Base-by-base conservation (phyloP, 2,888 invertebrate genomes). In the Tachina grossa region DNA sequence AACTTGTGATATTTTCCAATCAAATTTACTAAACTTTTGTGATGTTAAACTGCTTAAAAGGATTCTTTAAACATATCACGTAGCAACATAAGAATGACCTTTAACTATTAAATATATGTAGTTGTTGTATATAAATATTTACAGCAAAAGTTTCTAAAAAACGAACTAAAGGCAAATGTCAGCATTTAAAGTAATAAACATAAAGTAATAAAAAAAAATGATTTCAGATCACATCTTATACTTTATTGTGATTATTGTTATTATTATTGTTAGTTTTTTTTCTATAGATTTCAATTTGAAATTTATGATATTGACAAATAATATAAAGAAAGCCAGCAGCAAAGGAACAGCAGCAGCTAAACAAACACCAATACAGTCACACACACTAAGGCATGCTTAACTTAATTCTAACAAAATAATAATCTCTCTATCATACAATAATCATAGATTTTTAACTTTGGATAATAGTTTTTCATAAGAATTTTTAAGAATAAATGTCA, bases 301-400 rank as follows among this genome's bases (percentile, higher is more conserved):
- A 80, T 84, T 80, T 84, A 79, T 80, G 76, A 84, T 80, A 80
- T 84, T 76, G 66, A 80, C 80, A 80, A 84, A 80, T 72, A 84
- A 80, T 72, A 76, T 80, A 69, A 74, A 83, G 75, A 77, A 75
- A 55, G 74, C 74, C 53, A 63, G 22, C 66, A 69, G 63, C 59
- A 79, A 79, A 68, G n/a, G 41, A 65, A 57, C 39, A 41, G 31
- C 47, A 49, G 19, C 68, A 59, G 39, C 49, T 71, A 65, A 69
- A 63, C 53, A 79, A 79, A 71, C 63, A 63, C 31, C 45, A 14
- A 55, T 16, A 31, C 51, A 75, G 19, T 45, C 16, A 57, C 22
- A 14, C 53, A 11, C 19, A 14, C 16, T 10, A 51, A 16, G 3
- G 6, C 19, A 31, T 31, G 6, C 31, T 31, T 31, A 31, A 31